Base-by-base conservation (phyloP, 2,113 vertebrate species). In the Mobula hypostoma region DNA sequence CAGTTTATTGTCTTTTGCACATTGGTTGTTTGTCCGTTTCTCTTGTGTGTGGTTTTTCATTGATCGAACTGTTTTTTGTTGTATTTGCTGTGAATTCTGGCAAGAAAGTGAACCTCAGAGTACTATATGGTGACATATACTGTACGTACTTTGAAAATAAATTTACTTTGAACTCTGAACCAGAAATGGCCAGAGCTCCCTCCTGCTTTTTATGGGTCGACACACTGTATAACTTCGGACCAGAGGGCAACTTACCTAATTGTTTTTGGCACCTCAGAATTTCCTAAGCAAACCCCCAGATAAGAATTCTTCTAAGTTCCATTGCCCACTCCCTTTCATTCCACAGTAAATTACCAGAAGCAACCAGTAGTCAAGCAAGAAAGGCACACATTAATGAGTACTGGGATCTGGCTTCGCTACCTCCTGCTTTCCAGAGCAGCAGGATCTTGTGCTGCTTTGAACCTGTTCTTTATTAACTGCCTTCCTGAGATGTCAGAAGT, bases 401-500 rank as follows among this genome's bases (percentile, higher is more conserved):
- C 97, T 95, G 95, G 97, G 97, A 97, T 97, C 97, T 96, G 96
- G 95, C 95, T 96, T 96, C 96, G 96, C 96, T 97, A 97, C 97
- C 96, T 97, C 97, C 96, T 97, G 96, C 97, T 97, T 97, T 97
- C 97, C 95, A 96, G 96, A 97, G 97, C 98, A 97, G 98, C 97
- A 96, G 98, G 98, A 98, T 97, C 96, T 97, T 96, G 95, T 97
- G 98, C 96, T 96, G 97, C 97, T 98, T 98, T 99, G 98, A 98
- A 98, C 98, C 97, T 96, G 96, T 97, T 97, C 98, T 97, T 98
- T 98, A 98, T 98, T 98, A 99, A 98, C 98, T 97, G 97, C 97
- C 97, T 98, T 97, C 97, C 97, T 96, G 97, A 97, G 97, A 97
- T 98, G 96, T 97, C 97, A 97, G 98, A 97, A 97, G 97, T 97